Evolutionary conservation across 2,113 vertebrate species (phyloP).

Genomic region (Coregonus clupeaformis): DNA sequence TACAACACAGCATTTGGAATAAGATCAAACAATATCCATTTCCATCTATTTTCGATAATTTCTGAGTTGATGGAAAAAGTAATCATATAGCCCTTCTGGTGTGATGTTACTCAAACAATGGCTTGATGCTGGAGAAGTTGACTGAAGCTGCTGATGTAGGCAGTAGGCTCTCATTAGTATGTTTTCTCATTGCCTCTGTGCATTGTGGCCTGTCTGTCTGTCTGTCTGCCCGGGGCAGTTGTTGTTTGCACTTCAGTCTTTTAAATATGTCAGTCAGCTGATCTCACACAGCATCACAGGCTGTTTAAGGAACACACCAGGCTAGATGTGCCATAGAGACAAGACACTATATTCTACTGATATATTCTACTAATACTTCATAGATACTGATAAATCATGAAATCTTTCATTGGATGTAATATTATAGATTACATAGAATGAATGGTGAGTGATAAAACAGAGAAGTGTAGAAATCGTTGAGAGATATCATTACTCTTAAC

Average conservation of each 20-base stretch:
- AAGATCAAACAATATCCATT: no score
- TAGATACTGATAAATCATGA: neutral
- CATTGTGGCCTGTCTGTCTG: neutral
- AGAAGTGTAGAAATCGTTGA: neutral
- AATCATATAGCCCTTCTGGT: neutral
- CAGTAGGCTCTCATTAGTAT: neutral
- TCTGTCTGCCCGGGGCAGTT: slow-evolving; percentile 8
- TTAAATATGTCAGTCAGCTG: slow-evolving; percentile 17
- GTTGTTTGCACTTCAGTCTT: slow-evolving; percentile 22
- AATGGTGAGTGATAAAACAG: neutral
- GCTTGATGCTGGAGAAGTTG: neutral
- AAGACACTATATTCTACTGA: neutral
- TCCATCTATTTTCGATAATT: no score
- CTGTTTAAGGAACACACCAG: neutral
- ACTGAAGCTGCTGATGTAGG: neutral
- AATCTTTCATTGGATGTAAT: neutral
- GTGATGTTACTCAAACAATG: slow-evolving; percentile 10
- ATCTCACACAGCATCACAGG: slow-evolving; percentile 3
- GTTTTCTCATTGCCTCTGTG: neutral
- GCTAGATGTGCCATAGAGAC: slow-evolving; percentile 15
- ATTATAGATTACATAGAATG: neutral
- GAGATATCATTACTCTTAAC: neutral
- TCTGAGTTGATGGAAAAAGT: neutral
- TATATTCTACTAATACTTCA: neutral
- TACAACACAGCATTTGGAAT: neutral